Evolutionary conservation across 1,140 invertebrate genomes (phyloP), one percentile per base, ranked within the genome.

Genomic region (Lerema accius): DNA sequence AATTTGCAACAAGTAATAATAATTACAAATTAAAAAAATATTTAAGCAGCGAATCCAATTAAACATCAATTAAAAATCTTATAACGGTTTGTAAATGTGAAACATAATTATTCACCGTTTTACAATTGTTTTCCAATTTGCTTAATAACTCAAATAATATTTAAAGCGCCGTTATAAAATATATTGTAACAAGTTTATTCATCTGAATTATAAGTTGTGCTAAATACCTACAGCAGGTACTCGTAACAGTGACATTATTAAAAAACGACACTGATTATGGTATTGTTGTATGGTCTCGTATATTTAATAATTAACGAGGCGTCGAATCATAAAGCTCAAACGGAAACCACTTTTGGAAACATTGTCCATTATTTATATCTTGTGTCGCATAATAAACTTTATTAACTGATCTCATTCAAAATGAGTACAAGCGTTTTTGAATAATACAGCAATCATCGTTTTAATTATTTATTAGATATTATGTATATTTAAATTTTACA

Each of bases 111-210:
- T 56, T 15, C 39, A 10, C 14, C 39, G 14, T 43, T 50, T 51
- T 26, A 7, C 40, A 42, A 55, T 55, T 55, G 50, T 35, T 37
- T 55, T 9, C 19, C 10, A 40, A 55, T 55, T 55, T 55, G 14
- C n/a, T 43, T 43, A 43, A 55, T 55, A 13, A 40, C 37, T 55
- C 40, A 42, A 53, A 42, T 55, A 15, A 42, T n/a, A 15, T 55
- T 55, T n/a, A 43, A 43, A 19, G 17, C 9, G 28, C 4, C 9
- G 28, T 23, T 3, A 32, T 32, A 9, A 32, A 32, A 4, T 23
- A 23, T 23, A 23, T 23, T 3, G 5, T 23, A 23, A 23, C 19
- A 23, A 23, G 19, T 23, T 23, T 23, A 23, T 23, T 23, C 2
- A 23, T 23, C n/a, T n/a, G n/a, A n/a, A n/a, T n/a, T n/a, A n/a